Evolutionary conservation across 2,888 invertebrate species (phyloP).

Genomic region (Athalia rosae): DNA sequence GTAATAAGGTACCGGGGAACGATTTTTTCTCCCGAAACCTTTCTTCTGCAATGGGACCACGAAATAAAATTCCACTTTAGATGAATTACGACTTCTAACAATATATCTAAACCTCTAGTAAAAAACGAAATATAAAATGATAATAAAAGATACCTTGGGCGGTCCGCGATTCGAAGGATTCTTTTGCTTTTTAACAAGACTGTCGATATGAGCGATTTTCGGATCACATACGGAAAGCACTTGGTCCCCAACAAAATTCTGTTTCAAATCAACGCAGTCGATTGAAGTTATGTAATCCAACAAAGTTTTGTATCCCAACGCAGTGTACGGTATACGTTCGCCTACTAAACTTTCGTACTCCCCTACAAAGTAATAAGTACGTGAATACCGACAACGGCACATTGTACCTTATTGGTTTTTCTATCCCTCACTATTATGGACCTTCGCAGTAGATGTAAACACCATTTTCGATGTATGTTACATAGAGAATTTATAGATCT

Average conservation of each 20-base stretch:
- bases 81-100: too few species aligned
- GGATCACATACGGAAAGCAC: constrained; percentile 48
- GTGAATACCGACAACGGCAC: not conserved
- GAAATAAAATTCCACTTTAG: too few species aligned
- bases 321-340: constrained; percentile 52
- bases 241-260: constrained; percentile 26
- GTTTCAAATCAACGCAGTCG: constrained; percentile 4
- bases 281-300: constrained; percentile 48
- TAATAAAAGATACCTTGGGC: not conserved
- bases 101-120: too few species aligned
- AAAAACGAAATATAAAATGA: not conserved
- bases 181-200: constrained; percentile 53
- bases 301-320: constrained; percentile 52
- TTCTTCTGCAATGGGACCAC: too few species aligned
- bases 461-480: not conserved
- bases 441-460: not conserved
- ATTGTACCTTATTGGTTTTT: too few species aligned
- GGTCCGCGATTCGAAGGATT: constrained; percentile 4
- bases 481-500: too few species aligned
- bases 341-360: constrained; percentile 50
- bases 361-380: constrained; percentile 42
- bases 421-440: too few species aligned
- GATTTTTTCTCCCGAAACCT: too few species aligned
- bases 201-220: constrained; percentile 53
- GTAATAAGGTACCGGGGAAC: too few species aligned